These are phyloP conservation scores for Lycocerus yunnanus DNA, from an alignment of 2,888 invertebrate genomes.

Conservation along the genomic window DNA sequence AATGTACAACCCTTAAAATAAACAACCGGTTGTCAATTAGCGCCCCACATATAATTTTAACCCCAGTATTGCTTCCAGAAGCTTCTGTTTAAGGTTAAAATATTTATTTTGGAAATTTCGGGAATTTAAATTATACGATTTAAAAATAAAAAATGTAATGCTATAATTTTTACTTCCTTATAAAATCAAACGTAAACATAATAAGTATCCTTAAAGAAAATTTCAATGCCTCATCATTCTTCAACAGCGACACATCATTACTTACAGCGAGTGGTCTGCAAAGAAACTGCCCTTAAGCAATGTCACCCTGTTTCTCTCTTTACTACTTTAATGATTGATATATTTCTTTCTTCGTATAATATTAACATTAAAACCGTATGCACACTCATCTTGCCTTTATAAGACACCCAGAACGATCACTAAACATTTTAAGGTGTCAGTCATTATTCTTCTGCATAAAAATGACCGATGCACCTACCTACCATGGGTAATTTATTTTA, in stretches of 20 bases:
- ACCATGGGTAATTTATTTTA: not conserved
- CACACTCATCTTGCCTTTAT: not conserved
- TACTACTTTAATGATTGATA: conserved; percentile 48
- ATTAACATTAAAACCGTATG: conserved; percentile 16
- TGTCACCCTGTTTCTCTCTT: conserved; percentile 45
- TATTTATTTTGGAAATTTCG: not conserved
- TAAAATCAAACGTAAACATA: conserved; percentile 1
- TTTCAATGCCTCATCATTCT: conserved; percentile 40
- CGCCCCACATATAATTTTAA: conserved; percentile 26
- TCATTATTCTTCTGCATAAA: not conserved
- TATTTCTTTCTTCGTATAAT: conserved; percentile 39
- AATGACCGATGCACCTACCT: not conserved
- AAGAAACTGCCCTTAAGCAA: conserved; percentile 48
- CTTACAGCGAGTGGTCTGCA: conserved; percentile 48
- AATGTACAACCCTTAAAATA: conserved; percentile 54
- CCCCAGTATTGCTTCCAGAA: conserved; percentile 15
- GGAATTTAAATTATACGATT: not conserved
- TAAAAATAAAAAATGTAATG: not conserved
- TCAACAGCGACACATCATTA: conserved; percentile 47
- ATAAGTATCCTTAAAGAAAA: conserved; percentile 15
- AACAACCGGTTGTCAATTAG: conserved; percentile 54
- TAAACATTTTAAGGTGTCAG: not conserved
- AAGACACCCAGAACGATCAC: not conserved
- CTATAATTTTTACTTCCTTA: conserved; percentile 4
- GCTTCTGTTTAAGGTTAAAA: conserved; percentile 7